Evolutionary conservation across 2,113 vertebrate species (phyloP).

Genomic region (Myxocyprinus asiaticus): DNA sequence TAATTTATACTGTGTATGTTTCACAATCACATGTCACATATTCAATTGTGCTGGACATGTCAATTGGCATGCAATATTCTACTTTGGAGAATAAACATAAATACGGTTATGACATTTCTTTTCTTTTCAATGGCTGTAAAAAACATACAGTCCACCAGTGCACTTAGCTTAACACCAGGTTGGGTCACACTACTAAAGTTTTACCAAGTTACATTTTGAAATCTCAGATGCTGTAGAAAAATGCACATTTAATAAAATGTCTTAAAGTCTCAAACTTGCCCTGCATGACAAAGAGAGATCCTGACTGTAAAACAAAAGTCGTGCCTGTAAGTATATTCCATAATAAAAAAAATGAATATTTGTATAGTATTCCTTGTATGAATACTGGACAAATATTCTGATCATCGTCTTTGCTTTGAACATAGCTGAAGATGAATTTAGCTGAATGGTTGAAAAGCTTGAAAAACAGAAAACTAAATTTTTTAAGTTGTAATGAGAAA

Average conservation of each 20-base stretch:
- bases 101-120: constrained; percentile 11
- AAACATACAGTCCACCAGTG: constrained; percentile 1
- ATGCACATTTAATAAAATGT: constrained; percentile 44
- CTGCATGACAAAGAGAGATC: background rate
- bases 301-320: background rate
- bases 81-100: constrained; percentile 36
- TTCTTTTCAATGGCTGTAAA: background rate
- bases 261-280: constrained; percentile 39
- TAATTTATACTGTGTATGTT: constrained; percentile 22
- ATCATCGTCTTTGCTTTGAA: no score
- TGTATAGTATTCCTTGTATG: background rate
- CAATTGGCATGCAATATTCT: constrained; percentile 9
- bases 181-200: background rate
- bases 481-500: background rate
- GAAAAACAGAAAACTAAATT: background rate
- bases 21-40: constrained; percentile 7
- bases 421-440: no score
- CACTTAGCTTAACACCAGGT: background rate
- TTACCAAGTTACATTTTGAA: background rate
- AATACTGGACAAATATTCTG: background rate
- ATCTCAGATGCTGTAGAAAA: background rate
- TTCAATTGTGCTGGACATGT: constrained; percentile 5
- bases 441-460: background rate
- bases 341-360: background rate
- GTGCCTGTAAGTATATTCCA: background rate